Base-by-base conservation (phyloP, 2,888 invertebrate genomes). In the Drosophila infuscata region DNA sequence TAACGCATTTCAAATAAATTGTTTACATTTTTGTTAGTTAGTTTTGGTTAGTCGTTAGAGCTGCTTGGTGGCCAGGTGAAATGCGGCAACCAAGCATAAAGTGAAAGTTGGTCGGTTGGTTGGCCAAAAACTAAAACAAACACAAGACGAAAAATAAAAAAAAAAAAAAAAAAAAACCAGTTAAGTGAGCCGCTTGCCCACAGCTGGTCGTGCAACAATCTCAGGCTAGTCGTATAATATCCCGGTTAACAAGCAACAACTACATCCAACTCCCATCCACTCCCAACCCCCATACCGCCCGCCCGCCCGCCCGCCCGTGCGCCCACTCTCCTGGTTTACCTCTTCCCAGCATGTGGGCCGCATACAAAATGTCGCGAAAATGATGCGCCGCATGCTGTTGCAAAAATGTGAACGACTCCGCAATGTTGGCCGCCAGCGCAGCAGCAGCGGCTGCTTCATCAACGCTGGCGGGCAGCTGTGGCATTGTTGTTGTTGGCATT, bases 351-450 rank as follows among this genome's bases (percentile, higher is more conserved):
- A 95, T 94, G 93, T 95, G 95, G 83, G 95, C 95, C 76, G 95
- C 95, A 85, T 95, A 93, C 94, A 95, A 94, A 94, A 95, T 94
- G 92, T 95, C 95, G 93, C 94, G 94, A 89, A 95, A 94, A 91
- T 95, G 95, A 86, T 92, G 92, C 73, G 85, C 85, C 80, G 91
- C 91, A 86, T 92, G 91, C 76, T 92, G 92, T 63, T 92, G 91
- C 85, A 92, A 81, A 81, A 94, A 93, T 66, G 94, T 94, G 86
- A 92, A 93, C 62, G 93, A 92, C 77, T 92, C 92, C 89, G 94
- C 92, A 88, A 94, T 91, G 93, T 92, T 89, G 81, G 91, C 91
- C 74, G 91, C 90, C 83, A 92, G 85, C 66, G 86, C 88, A 65
- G 89, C 89, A 68, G 90, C 92, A 81, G 82, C 91, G 59, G 82